Conservation (phyloP, 2,888 invertebrate genomes). For the Athalia cordata region DNA sequence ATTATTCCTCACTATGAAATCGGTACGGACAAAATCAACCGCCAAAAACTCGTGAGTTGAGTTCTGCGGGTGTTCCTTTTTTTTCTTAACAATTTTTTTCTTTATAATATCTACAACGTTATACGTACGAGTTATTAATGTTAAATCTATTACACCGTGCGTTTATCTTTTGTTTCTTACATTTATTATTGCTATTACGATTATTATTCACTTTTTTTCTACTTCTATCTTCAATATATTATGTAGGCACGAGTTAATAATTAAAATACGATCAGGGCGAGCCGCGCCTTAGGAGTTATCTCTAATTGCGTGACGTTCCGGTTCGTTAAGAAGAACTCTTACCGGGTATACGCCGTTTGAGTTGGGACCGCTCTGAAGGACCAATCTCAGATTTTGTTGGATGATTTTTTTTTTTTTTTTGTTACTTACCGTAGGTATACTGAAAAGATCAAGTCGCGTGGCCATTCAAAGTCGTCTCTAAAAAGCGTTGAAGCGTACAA, state of each 20-base stretch:
- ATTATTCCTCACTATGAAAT: constrained; percentile 3
- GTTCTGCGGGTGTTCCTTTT: too few species aligned
- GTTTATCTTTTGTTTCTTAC: neutral
- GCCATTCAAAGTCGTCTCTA: constrained; percentile 7
- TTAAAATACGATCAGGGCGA: constrained; percentile 36
- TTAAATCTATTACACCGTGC: too few species aligned
- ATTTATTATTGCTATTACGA: neutral
- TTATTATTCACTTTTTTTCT: too few species aligned
- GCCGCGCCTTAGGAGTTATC: constrained; percentile 23
- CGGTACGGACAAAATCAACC: neutral
- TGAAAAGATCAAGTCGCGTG: constrained; percentile 28
- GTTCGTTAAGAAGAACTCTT: constrained; percentile 32
- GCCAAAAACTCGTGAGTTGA: too few species aligned
- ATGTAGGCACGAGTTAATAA: constrained; percentile 25
- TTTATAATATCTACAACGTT: too few species aligned
- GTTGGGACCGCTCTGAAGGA: constrained; percentile 1
- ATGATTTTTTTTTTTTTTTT: neutral
- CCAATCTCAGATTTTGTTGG: constrained; percentile 27
- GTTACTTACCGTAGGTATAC: neutral
- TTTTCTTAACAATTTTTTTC: too few species aligned
- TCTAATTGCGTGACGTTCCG: constrained; percentile 37
- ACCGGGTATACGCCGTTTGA: constrained; percentile 20
- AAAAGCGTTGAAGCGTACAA: too few species aligned
- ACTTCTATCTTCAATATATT: too few species aligned
- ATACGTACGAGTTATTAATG: too few species aligned